Percentiles rank a stretch among this genome's conserved stretches.
phyloP scores from a whole-genome alignment of 2,888 invertebrate genomes.

The Andrena dorsata region DNA sequence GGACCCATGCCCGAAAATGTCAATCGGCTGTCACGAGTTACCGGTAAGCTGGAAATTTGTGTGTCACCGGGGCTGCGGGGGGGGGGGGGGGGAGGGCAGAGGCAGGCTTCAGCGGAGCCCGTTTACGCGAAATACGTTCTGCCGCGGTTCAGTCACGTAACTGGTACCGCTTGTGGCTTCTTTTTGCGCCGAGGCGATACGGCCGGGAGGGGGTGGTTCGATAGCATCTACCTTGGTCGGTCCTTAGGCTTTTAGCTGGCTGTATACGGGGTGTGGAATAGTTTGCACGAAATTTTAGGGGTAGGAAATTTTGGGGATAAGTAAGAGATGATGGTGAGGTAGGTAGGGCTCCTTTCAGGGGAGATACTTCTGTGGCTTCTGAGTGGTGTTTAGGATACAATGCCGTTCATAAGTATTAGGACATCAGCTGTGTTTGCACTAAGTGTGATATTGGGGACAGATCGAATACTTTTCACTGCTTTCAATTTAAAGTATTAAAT shows the following conservation, averaged over 20 bases:
- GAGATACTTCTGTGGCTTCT: no score
- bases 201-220: constrained; percentile 11
- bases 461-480: no score
- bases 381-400: no score
- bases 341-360: no score
- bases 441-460: no score
- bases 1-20: constrained; percentile 31
- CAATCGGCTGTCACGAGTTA: constrained; percentile 34
- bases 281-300: not conserved
- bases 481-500: no score
- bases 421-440: no score
- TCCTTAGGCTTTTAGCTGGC: constrained; percentile 20
- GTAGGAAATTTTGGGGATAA: not conserved
- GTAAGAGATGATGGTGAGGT: not conserved
- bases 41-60: constrained; percentile 40
- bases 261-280: not conserved
- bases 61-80: not conserved
- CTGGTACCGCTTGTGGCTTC: constrained; percentile 46
- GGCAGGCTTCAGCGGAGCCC: not conserved
- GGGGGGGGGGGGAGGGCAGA: not conserved
- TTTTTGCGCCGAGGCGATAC: constrained; percentile 1
- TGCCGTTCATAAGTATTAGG: no score
- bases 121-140: constrained; percentile 14
- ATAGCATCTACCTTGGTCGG: not conserved
- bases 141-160: constrained; percentile 43